Conservation (phyloP, 2,888 invertebrate species). For the Hypolimnas misippus region DNA sequence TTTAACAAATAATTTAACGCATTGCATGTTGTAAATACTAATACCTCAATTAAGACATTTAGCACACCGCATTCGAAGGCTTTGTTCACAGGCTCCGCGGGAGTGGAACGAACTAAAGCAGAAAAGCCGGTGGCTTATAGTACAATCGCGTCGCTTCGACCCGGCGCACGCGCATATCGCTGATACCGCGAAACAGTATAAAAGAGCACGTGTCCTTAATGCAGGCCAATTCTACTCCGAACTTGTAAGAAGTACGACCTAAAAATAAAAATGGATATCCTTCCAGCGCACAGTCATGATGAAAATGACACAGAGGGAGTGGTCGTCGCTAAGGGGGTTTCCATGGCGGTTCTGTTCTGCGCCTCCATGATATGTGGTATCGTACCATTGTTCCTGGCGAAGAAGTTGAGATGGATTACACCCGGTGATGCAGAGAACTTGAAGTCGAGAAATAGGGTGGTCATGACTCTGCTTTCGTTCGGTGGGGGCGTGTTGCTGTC, state of each 20-base stretch:
- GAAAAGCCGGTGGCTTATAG: constrained; percentile 55
- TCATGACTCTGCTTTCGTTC: constrained; percentile 88
- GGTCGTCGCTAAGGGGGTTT: constrained; percentile 89
- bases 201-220: constrained; percentile 59
- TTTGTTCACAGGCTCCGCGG: constrained; percentile 64
- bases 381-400: constrained; percentile 88
- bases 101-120: constrained; percentile 60
- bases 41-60: constrained; percentile 31
- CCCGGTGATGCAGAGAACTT: constrained; percentile 74
- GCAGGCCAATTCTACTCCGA: constrained; percentile 51
- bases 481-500: constrained; percentile 93
- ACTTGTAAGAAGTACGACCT: constrained; percentile 34
- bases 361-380: constrained; percentile 91
- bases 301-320: constrained; percentile 72
- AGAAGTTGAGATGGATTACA: constrained; percentile 85
- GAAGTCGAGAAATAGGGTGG: constrained; percentile 76
- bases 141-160: constrained; percentile 63
- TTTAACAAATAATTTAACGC: constrained; percentile 9
- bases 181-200: constrained; percentile 67
- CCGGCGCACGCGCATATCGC: constrained; percentile 71
- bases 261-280: constrained; percentile 42
- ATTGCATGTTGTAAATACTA: constrained; percentile 23
- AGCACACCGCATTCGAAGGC: constrained; percentile 54
- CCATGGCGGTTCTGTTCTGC: constrained; percentile 90
- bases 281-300: constrained; percentile 46